These are phyloP conservation scores for Coccyzus lansbergi DNA, from an alignment of 2,797 vertebrate species.

Conservation along the genomic window DNA sequence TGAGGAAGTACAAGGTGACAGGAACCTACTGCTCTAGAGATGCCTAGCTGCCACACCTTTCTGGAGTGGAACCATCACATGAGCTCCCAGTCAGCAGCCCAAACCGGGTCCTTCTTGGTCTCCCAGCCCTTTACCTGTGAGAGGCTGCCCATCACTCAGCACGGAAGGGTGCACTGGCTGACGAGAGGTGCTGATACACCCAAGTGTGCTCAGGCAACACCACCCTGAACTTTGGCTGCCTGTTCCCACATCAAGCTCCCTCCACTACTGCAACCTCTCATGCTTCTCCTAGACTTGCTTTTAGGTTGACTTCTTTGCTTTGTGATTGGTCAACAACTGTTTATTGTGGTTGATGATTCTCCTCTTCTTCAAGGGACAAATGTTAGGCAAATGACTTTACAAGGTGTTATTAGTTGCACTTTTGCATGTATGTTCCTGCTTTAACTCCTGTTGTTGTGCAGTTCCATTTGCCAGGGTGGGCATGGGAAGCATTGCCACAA, in stretches of 20 bases:
- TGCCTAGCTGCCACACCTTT: accelerated
- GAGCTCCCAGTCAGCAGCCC: background rate
- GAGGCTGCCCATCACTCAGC: accelerated
- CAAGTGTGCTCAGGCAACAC: accelerated
- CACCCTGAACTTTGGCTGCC: background rate
- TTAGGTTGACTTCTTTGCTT: background rate
- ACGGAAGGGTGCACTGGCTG: accelerated
- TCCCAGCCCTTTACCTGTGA: accelerated
- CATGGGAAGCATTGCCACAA: background rate
- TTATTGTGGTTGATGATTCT: background rate
- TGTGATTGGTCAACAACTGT: background rate
- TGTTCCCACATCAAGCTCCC: accelerated
- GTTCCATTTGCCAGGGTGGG: background rate
- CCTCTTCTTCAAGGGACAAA: background rate
- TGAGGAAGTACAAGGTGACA: accelerated
- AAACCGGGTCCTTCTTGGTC: accelerated
- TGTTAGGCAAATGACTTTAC: background rate
- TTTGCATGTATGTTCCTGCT: accelerated
- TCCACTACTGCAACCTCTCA: no score
- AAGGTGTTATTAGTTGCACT: background rate
- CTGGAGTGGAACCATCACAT: accelerated
- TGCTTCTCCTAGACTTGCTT: background rate
- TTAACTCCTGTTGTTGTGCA: background rate
- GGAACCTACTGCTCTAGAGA: accelerated
- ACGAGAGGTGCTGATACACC: no score